Evolutionary conservation across 2,797 vertebrate species (phyloP), one percentile per base, ranked within the genome.

Genomic region (Falco rusticolus): DNA sequence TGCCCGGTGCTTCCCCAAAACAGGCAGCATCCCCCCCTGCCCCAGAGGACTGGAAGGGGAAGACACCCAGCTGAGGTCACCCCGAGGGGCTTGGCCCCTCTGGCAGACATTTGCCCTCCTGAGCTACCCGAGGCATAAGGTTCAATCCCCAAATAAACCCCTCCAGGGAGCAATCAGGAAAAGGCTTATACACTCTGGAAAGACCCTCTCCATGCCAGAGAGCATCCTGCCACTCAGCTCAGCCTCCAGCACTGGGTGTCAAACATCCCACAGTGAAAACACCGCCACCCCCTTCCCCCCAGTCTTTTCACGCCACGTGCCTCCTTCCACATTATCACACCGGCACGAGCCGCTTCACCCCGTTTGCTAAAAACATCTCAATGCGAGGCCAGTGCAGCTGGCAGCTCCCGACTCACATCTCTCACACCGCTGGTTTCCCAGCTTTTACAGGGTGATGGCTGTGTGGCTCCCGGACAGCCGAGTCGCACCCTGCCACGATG

Each of bases 231-330:
- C 8, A 1, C 29, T 70, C 57, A 31, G 47, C 66, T 71, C 66
- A 83, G 47, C 57, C 51, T 83, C 53, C 10, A 4, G 25, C 1
- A 14, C 7, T 1, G 13, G 45, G 70, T 53, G 33, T 53, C 45
- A 91, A 82, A 89, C 91, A 51, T 37, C 66, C 37, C 53, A 18
- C 22, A 13, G 34, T 12, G 12, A 45, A 53, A 91, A 50, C 59
- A 53, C 17, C 2, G 4, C 34, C 0, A 0, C n/a, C 10, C 22
- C 2, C 2, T 74, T 25, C 8, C 22, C 24, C 0, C 0, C 10
- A 66, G 43, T 4, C 34, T 64, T 89, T 84, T 89, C 81, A 56
- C 77, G 26, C 57, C 39, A 16, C 0, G 0, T 0, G 0, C 9
- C 25, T 84, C 70, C 51, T 66, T 56, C 69, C 64, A 31, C 1